Evolutionary conservation across 2,888 invertebrate species (phyloP), one percentile per base, ranked within the genome.

Genomic region (Brachypalpus laphriformis): DNA sequence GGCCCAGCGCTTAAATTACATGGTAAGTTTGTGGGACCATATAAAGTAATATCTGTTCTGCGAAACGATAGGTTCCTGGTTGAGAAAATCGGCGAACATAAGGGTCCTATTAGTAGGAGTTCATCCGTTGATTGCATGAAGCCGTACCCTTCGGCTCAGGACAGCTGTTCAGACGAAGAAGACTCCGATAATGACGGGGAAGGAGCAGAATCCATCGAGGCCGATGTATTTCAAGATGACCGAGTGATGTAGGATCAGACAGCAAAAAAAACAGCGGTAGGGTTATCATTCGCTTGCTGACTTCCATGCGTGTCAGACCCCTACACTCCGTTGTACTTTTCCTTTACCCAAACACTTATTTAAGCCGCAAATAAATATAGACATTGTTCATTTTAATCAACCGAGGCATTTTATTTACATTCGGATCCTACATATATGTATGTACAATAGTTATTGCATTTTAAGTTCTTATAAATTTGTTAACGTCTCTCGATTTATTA

Each of bases 21-120:
- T 34, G 22, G 54, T 18, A 80, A 74, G 16, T 82, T 42, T 70
- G 25, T 82, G 1, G 82, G 75, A 7, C 75, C 82, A 45, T 68
- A 82, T 40, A 42, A 57, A 37, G 18, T 74, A 6, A 37, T 31
- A 1, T 63, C 47, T 20, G 34, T 57, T 3, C 8, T 56, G 40
- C 18, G 34, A n/a, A 56, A 40, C n/a, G 71, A 80, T 28, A 47
- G 66, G 8, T 70, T 70, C 25, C 11, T 70, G 18, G 75, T 76
- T 1, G 49, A 56, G 18, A 78, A 70, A 25, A 18, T 66, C 6
- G 78, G 83, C 3, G 18, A 57, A 20, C 49, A 70, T 37, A 72
- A 86, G 22, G 68, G 81, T 22, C 81, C 81, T 1, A 20, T 16
- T 9, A 45, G 11, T 28, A 81, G 63, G 1, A 56, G 76, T 9